Percentiles rank a stretch among this genome's conserved stretches.
phyloP scores from a whole-genome alignment of 2,113 vertebrate species.

The Microcebus tavaratra region DNA sequence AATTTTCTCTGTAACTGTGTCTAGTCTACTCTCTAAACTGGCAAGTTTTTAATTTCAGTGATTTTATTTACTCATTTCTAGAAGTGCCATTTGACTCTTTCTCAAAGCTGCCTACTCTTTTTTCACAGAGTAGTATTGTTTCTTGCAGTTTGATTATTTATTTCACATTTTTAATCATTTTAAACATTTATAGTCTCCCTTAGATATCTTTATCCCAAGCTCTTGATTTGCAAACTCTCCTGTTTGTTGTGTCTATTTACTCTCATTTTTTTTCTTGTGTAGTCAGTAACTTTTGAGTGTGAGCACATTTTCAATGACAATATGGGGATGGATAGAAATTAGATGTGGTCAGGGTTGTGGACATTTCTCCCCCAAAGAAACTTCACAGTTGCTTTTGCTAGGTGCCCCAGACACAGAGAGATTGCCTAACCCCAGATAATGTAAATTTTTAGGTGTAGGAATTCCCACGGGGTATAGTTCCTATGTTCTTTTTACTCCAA shows the following conservation, averaged over 20 bases:
- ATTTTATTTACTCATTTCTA: conserved; percentile 9
- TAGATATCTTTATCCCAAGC: not conserved
- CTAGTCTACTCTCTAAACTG: not conserved
- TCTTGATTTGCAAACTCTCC: not conserved
- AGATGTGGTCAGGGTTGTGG: not conserved
- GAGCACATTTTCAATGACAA: not conserved
- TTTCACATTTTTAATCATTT: not conserved
- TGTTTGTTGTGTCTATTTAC: not conserved
- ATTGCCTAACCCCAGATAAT: not conserved
- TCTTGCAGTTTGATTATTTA: not conserved
- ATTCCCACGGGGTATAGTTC: not conserved
- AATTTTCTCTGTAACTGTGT: not conserved
- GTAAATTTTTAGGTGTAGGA: not conserved
- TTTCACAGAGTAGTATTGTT: not conserved
- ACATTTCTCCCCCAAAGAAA: not conserved
- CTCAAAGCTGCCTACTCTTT: not conserved
- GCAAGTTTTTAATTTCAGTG: not conserved
- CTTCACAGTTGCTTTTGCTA: not conserved
- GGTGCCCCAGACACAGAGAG: not conserved
- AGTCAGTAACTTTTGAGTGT: not conserved
- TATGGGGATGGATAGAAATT: not conserved
- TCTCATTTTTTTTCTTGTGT: not conserved
- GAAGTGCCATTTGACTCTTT: not conserved
- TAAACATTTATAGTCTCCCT: not conserved
- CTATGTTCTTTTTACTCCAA: not conserved